Base-by-base conservation (phyloP, 2,113 vertebrate species). In the Prionailurus viverrinus region DNA sequence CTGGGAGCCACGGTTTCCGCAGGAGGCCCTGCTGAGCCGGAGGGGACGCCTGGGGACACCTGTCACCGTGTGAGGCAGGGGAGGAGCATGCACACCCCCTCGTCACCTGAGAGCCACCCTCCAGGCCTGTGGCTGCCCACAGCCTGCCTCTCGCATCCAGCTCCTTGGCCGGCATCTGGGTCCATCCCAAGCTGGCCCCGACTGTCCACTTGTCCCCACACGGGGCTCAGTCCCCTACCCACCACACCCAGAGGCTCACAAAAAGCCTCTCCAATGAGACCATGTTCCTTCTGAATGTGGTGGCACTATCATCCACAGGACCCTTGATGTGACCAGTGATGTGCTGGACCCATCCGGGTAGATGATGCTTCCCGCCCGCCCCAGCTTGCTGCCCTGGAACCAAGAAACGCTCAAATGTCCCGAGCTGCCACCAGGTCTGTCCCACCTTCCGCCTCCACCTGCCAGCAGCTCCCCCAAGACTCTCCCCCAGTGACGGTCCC, bases 291-390 rank as follows among this genome's bases (percentile, higher is more conserved):
- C n/a, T 4, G 1, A 45, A 19, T 27, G 8, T 15, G 0, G 39
- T 1, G 61, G n/a, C 4, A 13, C 68, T 4, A 6, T 45, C 16
- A 11, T 29, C 48, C 73, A 39, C 2, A 31, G 2, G 0, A 7
- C 45, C 39, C 48, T 29, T 11, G 14, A 11, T 0, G 0, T 15
- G 41, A 65, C 19, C 4, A 31, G 6, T 1, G 18, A 7, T 4
- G 7, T 23, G 9, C 1, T 21, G 14, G 21, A 2, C 76, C 16
- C 55, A 11, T 12, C 6, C 16, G 39, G n/a, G 39, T 5, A 33
- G 71, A 16, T 9, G 36, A 4, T 0, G 0, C 14, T 5, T 25
- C 31, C 41, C 1, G 0, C 3, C n/a, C n/a, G n/a, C 23, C 33
- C 12, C 39, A 6, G 51, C 55, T n/a, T 7, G 0, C 23, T 27